Conservation (phyloP, 2,888 invertebrate species). For the Ptilodon capucinus region DNA sequence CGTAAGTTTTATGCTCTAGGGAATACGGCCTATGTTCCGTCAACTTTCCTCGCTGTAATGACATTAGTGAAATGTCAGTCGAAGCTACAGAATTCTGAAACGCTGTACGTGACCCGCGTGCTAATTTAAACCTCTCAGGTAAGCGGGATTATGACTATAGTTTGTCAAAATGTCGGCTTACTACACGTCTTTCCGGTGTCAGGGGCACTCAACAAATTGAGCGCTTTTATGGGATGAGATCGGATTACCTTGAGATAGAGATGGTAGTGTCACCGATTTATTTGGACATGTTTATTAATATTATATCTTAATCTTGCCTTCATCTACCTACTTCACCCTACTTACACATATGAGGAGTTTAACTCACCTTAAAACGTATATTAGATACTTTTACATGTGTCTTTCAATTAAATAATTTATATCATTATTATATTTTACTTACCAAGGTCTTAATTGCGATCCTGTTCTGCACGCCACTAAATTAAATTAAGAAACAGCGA, state of each 20-base stretch:
- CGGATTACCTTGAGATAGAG: slow-evolving; percentile 49
- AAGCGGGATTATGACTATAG: slow-evolving; percentile 62
- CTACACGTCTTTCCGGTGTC: slow-evolving; percentile 48
- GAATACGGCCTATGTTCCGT: slow-evolving; percentile 14
- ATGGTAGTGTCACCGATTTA: slow-evolving; percentile 30
- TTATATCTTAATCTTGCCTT: background rate
- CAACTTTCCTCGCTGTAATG: slow-evolving; percentile 59
- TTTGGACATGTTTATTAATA: slow-evolving; percentile 5
- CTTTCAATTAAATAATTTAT: too few relatives aligned
- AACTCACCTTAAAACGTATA: too few relatives aligned
- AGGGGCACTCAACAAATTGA: slow-evolving; percentile 63
- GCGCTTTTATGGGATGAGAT: slow-evolving; percentile 51
- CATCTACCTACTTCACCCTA: too few relatives aligned
- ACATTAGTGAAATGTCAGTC: slow-evolving; percentile 67
- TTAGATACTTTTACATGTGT: too few relatives aligned
- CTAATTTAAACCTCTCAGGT: slow-evolving; percentile 38
- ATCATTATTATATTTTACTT: too few relatives aligned
- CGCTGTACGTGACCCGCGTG: slow-evolving; percentile 52
- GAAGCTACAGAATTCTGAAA: slow-evolving; percentile 53
- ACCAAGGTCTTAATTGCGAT: background rate
- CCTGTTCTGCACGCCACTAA: too few relatives aligned
- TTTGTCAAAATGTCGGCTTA: slow-evolving; percentile 66
- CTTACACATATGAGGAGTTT: too few relatives aligned
- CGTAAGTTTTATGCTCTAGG: background rate
- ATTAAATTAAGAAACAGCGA: too few relatives aligned